phyloP scores from a whole-genome alignment of 2,797 vertebrate species.

The Sebastes glaucus region DNA sequence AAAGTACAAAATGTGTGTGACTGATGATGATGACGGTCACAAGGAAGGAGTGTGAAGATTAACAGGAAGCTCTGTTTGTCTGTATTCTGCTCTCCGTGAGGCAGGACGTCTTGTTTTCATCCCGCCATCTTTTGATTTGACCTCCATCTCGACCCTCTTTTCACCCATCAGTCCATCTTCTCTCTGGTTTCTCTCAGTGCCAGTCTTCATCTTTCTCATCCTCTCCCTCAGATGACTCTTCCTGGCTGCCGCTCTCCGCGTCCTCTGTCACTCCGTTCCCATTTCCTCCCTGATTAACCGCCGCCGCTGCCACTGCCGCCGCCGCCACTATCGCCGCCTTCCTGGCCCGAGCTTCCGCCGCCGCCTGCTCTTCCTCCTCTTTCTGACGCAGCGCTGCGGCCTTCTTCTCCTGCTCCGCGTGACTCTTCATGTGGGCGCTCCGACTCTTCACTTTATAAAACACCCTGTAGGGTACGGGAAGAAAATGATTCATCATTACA shows the following conservation, averaged over 20 bases:
- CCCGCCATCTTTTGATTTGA: slow-evolving; percentile 1
- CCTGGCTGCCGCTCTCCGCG: slow-evolving; percentile 79
- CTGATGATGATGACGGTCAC: not conserved
- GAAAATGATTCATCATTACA: not conserved
- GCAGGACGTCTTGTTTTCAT: not conserved
- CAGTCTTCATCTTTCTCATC: slow-evolving; percentile 83
- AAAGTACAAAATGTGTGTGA: slow-evolving; percentile 53
- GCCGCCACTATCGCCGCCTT: not conserved
- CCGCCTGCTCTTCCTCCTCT: slow-evolving; percentile 79
- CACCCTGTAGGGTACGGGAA: slow-evolving; percentile 74
- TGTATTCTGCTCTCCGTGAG: slow-evolving; percentile 3
- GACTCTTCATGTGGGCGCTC: slow-evolving; percentile 96
- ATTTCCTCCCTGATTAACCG: slow-evolving; percentile 20
- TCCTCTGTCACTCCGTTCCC: slow-evolving; percentile 58
- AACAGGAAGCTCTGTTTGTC: slow-evolving; percentile 58
- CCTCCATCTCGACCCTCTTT: not conserved
- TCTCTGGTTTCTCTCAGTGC: slow-evolving; percentile 67
- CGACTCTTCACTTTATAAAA: slow-evolving; percentile 96
- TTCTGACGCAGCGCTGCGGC: slow-evolving; percentile 86
- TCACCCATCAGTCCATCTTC: slow-evolving; percentile 12
- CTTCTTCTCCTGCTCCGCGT: slow-evolving; percentile 94
- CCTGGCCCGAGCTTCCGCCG: slow-evolving; percentile 65
- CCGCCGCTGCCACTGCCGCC: not conserved
- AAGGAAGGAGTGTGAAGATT: slow-evolving; percentile 41
- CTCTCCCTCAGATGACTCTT: slow-evolving; percentile 76